phyloP scores from a whole-genome alignment of 1,140 invertebrate species.

The Drosophila sturtevanti region DNA sequence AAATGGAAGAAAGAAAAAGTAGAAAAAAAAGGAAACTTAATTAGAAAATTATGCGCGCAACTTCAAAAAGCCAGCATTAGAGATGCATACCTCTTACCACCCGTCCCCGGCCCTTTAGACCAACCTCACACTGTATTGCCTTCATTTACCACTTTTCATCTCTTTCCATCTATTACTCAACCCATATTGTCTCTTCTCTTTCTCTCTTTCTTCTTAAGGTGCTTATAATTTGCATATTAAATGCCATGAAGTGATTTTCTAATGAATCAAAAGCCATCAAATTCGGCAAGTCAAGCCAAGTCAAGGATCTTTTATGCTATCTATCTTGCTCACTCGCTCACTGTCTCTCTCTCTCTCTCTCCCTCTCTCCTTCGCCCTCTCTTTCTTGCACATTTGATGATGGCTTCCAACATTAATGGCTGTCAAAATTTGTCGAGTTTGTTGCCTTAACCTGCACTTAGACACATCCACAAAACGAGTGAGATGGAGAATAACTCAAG shows the following conservation, averaged over 20 bases:
- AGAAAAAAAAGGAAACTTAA: slow-evolving; percentile 65
- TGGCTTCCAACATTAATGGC: slow-evolving; percentile 67
- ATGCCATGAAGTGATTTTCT: slow-evolving; percentile 75
- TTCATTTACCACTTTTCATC: no score
- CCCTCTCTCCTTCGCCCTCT: slow-evolving; percentile 1
- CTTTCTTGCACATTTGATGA: slow-evolving; percentile 72
- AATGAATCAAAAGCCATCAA: slow-evolving; percentile 77
- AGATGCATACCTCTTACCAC: slow-evolving; percentile 44
- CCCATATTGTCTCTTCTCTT: neutral
- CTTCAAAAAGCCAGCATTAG: slow-evolving; percentile 71
- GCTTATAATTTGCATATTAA: slow-evolving; percentile 75
- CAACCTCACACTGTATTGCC: no score
- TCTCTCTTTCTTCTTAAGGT: slow-evolving; percentile 8
- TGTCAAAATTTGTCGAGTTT: slow-evolving; percentile 55
- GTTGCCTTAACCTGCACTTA: slow-evolving; percentile 67
- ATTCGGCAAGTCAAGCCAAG: slow-evolving; percentile 48
- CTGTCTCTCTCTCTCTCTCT: slow-evolving; percentile 16
- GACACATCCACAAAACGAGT: slow-evolving; percentile 30
- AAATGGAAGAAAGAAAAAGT: slow-evolving; percentile 19
- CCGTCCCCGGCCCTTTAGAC: neutral
- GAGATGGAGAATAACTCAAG: slow-evolving; percentile 4
- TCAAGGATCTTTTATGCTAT: neutral
- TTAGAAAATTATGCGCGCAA: slow-evolving; percentile 78
- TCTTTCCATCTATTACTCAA: neutral
- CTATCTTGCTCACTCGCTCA: slow-evolving; percentile 11